Base-by-base conservation (phyloP, 2,888 invertebrate species). In the Rhabditophanes sp. region DNA sequence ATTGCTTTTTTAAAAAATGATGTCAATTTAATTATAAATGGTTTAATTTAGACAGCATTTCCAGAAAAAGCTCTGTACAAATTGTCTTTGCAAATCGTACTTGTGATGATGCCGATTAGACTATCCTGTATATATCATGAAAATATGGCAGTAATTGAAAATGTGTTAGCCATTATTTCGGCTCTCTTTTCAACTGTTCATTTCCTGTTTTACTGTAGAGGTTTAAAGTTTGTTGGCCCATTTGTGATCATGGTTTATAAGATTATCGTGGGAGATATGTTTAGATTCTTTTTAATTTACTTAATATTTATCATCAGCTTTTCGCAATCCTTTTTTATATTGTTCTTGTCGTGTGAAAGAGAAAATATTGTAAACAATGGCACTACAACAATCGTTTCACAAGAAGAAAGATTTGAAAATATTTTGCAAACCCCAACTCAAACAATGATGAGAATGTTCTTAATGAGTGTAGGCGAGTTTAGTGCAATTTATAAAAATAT, bases 211-310 rank as follows among this genome's bases (percentile, higher is more conserved):
- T 54, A 46, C 30, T 54, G 24, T 69, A 85, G 93, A 60, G 90
- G 88, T 9, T 85, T 93, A 68, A 85, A 87, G 69, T 84, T 88
- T 0, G 88, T 93, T 2, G 93, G 93, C 2, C 90, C 93, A 0
- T 93, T 93, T 75, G 90, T 93, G n/a, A 85, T 90, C 50, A 93
- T 93, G 90, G 88, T 93, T 53, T 93, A 93, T 69, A 76, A 87
- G 46, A 93, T 93, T 87, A 80, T 93, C 28, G 80, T 80, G 75
- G 88, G 88, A 35, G 93, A 93, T 69, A 72, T 93, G 19, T 71
- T 90, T 16, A 75, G 90, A 45, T 93, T 93, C 67, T 84, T 88
- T 40, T 79, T 81, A 30, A 93, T 93, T 63, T 93, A 93, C 65
- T 71, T 84, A 42, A 84, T 93, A 5, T 93, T 93, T 65, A 82